Evolutionary conservation across 37 sponge, comb jelly and placozoan genomes (phyloP).

Genomic region (Axinella damicornis): DNA sequence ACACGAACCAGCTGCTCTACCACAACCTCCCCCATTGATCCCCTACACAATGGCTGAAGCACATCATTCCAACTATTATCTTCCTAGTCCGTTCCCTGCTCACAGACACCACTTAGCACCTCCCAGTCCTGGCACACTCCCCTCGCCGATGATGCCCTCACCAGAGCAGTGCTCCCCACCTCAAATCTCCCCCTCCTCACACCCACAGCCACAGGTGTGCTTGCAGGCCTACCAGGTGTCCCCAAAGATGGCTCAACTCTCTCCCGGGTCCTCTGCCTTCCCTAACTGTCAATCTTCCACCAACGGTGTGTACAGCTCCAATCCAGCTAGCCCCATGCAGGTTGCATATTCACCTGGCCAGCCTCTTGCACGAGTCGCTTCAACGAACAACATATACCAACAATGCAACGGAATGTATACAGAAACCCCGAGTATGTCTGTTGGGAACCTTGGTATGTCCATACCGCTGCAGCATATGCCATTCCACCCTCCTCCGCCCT

Average conservation of each 20-base stretch:
- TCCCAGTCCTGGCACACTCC: conserved; percentile 1
- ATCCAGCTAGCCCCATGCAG: conserved; percentile 58
- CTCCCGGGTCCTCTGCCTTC: neutral
- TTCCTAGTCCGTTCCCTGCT: neutral
- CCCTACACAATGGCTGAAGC: neutral
- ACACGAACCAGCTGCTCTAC: neutral
- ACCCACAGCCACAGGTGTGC: neutral
- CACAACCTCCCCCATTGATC: neutral
- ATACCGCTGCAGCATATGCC: neutral
- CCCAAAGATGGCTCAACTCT: conserved; percentile 28
- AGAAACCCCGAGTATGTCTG: neutral
- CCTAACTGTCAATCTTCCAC: conserved; percentile 10
- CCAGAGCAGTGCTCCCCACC: neutral
- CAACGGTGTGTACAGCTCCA: neutral
- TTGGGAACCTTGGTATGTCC: neutral
- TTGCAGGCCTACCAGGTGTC: conserved; percentile 12
- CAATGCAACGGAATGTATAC: neutral
- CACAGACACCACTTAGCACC: neutral
- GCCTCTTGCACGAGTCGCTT: neutral
- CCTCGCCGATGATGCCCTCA: conserved; percentile 25
- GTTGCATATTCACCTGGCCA: conserved; percentile 25
- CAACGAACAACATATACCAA: neutral
- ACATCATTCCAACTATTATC: neutral
- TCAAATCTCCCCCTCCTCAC: neutral
- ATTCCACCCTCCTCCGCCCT: conserved; percentile 31